phyloP scores from a whole-genome alignment of 53 echinoderm and acorn worm species.

The Astropecten irregularis region DNA sequence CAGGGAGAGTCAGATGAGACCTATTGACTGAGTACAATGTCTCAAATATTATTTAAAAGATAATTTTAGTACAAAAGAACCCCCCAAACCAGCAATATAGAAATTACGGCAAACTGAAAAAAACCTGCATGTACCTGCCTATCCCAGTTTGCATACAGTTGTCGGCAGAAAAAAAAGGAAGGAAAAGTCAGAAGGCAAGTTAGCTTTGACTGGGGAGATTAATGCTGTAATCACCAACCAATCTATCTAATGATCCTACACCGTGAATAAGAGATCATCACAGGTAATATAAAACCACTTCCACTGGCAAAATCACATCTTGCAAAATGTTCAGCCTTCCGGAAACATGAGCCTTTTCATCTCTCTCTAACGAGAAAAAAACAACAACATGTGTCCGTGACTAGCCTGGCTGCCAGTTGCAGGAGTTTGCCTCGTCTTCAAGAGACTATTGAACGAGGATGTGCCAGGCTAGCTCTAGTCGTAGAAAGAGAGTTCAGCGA shows the following conservation, averaged over 20 bases:
- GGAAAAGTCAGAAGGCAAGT: too few species aligned
- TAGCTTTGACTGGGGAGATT: not conserved
- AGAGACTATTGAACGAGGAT: not conserved
- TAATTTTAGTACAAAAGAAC: too few species aligned
- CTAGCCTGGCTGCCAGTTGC: not conserved
- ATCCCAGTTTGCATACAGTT: too few species aligned
- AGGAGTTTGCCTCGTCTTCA: not conserved
- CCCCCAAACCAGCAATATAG: too few species aligned
- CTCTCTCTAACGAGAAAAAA: not conserved
- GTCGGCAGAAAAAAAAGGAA: too few species aligned
- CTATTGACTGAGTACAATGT: too few species aligned
- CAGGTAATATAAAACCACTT: not conserved
- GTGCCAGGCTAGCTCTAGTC: not conserved
- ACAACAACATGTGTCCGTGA: not conserved
- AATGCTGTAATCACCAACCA: too few species aligned
- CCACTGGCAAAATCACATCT: conserved; percentile 3
- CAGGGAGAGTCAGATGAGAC: too few species aligned
- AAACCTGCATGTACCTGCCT: too few species aligned
- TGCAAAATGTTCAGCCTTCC: conserved; percentile 10
- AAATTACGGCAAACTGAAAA: too few species aligned
- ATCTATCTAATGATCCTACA: conserved; percentile 30
- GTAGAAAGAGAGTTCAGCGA: conserved; percentile 4
- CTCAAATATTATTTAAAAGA: too few species aligned
- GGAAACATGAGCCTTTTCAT: not conserved
- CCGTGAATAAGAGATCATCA: not conserved